A percentile compares a stretch with the other conserved stretches of the same genome.
Evolutionary conservation across 2,888 invertebrate genomes (phyloP).

Genomic region (Linnaemya tessellans): DNA sequence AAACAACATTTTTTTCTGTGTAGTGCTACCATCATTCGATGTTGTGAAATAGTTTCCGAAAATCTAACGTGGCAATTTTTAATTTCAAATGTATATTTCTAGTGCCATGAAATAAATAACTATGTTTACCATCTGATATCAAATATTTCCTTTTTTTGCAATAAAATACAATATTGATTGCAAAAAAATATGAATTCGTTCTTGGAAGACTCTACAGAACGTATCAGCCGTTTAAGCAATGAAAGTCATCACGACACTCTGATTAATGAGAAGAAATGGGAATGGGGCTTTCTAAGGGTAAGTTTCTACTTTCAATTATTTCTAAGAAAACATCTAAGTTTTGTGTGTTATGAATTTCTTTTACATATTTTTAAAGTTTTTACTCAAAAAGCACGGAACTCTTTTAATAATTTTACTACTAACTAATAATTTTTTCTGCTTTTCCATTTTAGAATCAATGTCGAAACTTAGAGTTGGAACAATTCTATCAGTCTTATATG

Average conservation of each 20-base stretch:
- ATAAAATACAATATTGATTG: constrained; percentile 41
- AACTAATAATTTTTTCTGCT: not conserved
- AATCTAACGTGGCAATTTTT: not conserved
- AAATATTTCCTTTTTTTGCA: constrained; percentile 12
- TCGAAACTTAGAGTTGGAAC: constrained; percentile 89
- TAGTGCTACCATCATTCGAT: too few species aligned
- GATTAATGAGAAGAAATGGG: constrained; percentile 82
- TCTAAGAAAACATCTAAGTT: too few species aligned
- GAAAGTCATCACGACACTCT: constrained; percentile 68
- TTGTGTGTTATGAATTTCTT: too few species aligned
- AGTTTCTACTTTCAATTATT: constrained; percentile 28
- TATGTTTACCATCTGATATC: constrained; percentile 54
- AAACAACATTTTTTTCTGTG: too few species aligned
- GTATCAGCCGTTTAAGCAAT: constrained; percentile 55
- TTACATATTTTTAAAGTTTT: too few species aligned
- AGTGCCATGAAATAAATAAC: constrained; percentile 49
- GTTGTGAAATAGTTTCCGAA: not conserved
- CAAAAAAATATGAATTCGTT: constrained; percentile 72
- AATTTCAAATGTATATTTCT: not conserved
- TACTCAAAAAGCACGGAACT: too few species aligned
- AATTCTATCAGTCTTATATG: constrained; percentile 89
- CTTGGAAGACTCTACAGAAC: constrained; percentile 72
- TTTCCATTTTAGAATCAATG: constrained; percentile 88
- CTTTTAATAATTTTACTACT: not conserved
- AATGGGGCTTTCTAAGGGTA: constrained; percentile 82